phyloP scores from a whole-genome alignment of 2,888 invertebrate genomes.

The Mermis nigrescens region DNA sequence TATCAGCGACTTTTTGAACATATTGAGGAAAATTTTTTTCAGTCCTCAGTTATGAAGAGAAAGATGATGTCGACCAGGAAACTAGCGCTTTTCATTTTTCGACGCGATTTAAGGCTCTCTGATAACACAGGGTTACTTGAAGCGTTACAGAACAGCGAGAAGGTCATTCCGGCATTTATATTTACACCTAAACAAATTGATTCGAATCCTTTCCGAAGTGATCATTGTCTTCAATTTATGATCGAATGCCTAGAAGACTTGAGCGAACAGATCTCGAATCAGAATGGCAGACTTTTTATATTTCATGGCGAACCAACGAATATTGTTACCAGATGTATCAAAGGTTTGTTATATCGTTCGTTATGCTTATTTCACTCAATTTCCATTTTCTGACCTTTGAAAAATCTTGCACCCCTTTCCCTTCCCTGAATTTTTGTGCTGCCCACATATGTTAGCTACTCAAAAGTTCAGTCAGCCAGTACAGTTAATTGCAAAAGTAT shows the following conservation, averaged over 20 bases:
- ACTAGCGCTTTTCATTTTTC: background rate
- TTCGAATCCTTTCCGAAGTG: background rate
- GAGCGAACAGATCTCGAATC: background rate
- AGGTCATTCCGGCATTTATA: background rate
- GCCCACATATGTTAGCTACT: too few relatives aligned
- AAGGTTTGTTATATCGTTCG: too few relatives aligned
- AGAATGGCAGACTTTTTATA: background rate
- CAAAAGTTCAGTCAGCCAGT: too few relatives aligned
- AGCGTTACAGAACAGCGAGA: background rate
- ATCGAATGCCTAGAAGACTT: background rate
- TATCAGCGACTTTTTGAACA: too few relatives aligned
- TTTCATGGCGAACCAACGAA: background rate
- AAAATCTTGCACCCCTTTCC: too few relatives aligned
- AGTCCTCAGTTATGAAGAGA: too few relatives aligned
- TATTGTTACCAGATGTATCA: background rate
- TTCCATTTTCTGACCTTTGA: too few relatives aligned
- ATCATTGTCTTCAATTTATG: background rate
- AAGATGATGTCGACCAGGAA: too few relatives aligned
- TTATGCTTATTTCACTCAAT: too few relatives aligned
- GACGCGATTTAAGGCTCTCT: background rate
- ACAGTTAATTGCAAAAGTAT: too few relatives aligned
- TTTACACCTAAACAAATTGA: background rate
- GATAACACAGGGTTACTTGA: background rate
- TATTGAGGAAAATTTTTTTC: too few relatives aligned
- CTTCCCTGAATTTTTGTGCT: too few relatives aligned